These are phyloP conservation scores for Eremobia ochroleuca DNA, from an alignment of 2,888 invertebrate genomes.

Conservation along the genomic window DNA sequence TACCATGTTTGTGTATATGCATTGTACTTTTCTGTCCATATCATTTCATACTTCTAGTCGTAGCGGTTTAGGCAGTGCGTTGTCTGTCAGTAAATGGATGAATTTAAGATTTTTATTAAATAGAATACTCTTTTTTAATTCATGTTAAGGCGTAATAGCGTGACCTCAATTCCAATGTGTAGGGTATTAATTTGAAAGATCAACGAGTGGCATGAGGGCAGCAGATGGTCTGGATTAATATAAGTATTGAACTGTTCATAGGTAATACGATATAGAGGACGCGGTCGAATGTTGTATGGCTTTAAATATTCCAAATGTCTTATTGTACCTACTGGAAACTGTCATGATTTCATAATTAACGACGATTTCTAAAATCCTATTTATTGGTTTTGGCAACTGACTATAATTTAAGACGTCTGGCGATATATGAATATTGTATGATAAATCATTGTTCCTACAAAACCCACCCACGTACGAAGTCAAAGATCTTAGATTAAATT, in stretches of 20 bases:
- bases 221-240: neutral
- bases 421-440: slow-evolving; percentile 6
- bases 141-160: neutral
- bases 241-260: neutral
- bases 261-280: neutral
- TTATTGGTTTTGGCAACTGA: slow-evolving; percentile 16
- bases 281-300: neutral
- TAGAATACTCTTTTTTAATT: neutral
- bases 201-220: neutral
- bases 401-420: slow-evolving; percentile 14
- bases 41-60: no score
- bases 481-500: slow-evolving; percentile 17
- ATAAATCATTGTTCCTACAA: slow-evolving; percentile 9
- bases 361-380: neutral
- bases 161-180: neutral
- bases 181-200: no score
- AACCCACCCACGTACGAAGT: slow-evolving; percentile 17
- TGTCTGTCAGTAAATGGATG: neutral
- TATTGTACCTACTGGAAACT: neutral
- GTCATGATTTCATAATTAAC: slow-evolving; percentile 6
- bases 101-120: neutral
- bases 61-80: no score
- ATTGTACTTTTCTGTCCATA: no score
- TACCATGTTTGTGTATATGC: no score
- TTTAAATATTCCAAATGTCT: neutral